These are phyloP conservation scores for Megalopta genalis DNA, from an alignment of 1,140 invertebrate species.

Conservation along the genomic window DNA sequence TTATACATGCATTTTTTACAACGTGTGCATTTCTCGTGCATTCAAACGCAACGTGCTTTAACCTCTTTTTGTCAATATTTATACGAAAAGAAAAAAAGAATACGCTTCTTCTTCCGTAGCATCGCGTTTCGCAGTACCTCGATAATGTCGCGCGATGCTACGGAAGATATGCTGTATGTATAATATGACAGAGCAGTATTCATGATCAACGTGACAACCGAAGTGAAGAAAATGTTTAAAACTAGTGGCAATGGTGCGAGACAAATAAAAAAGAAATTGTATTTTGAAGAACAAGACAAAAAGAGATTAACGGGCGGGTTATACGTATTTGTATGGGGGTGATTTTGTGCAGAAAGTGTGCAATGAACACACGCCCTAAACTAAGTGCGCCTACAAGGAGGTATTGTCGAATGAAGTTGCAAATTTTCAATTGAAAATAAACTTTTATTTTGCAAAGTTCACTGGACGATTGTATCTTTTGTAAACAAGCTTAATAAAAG, in stretches of 20 bases:
- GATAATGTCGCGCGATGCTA: no score
- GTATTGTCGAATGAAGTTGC: no score
- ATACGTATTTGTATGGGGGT: conserved; percentile 5
- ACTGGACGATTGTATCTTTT: no score
- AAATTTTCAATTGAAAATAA: no score
- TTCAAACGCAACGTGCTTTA: conserved; percentile 28
- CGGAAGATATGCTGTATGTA: background rate
- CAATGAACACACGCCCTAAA: background rate
- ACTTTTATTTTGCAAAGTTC: no score
- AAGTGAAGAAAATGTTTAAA: no score
- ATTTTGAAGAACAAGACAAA: conserved; percentile 11
- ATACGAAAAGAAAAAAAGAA: background rate
- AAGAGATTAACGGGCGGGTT: conserved; percentile 34
- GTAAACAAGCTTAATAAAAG: no score
- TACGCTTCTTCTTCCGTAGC: background rate
- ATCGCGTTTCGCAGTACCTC: no score
- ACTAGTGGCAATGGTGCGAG: no score
- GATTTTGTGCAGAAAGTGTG: background rate
- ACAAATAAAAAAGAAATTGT: background rate
- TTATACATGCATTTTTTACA: conserved; percentile 44
- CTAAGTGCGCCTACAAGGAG: no score
- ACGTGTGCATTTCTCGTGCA: conserved; percentile 34
- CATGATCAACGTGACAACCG: no score
- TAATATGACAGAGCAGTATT: no score
- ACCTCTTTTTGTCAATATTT: conserved; percentile 36